Percentiles rank a stretch among this genome's conserved stretches.
Conservation (phyloP, 2,797 vertebrate species). For the Halcyon badia region DNA sequence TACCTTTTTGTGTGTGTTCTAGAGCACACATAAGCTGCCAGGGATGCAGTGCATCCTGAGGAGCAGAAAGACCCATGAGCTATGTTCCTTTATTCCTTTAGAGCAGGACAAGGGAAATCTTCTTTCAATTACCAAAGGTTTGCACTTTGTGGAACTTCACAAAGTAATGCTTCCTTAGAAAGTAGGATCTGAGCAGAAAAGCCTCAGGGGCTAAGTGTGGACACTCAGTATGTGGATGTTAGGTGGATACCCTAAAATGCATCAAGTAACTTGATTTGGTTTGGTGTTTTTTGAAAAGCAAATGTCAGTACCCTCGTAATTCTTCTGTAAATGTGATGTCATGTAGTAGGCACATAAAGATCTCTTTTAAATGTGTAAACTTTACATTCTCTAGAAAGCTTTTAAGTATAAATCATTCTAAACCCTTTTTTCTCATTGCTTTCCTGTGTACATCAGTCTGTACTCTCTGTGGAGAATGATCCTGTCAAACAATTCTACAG, state of each 20-base stretch:
- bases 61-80: neutral
- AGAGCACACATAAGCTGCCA: neutral
- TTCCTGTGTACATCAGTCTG: neutral
- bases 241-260: neutral
- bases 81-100: neutral
- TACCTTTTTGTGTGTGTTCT: rapidly evolving
- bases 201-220: no score
- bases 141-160: neutral
- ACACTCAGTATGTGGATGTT: neutral
- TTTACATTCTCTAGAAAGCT: neutral
- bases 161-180: neutral
- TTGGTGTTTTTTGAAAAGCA: neutral
- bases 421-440: neutral
- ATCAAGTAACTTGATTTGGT: no score
- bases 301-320: neutral
- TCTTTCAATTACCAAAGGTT: neutral
- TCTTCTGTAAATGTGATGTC: neutral
- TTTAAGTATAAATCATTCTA: neutral
- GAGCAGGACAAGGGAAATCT: neutral
- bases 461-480: neutral
- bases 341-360: no score
- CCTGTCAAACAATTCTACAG: neutral
- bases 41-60: neutral
- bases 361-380: no score
- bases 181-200: neutral